Base-by-base conservation (phyloP, 1,140 invertebrate genomes). In the Ephestia elutella region DNA sequence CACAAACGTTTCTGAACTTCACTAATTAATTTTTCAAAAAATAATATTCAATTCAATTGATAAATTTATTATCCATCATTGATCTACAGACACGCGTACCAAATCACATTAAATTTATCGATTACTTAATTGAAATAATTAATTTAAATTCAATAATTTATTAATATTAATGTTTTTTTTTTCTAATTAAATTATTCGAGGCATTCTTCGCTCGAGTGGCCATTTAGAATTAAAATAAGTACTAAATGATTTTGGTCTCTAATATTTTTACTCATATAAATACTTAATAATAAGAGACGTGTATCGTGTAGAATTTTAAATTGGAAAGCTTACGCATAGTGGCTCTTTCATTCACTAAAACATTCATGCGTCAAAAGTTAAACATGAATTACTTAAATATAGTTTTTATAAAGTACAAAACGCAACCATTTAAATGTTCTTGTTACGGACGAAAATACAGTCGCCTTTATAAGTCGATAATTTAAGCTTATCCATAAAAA, bases 401-500 rank as follows among this genome's bases (percentile, higher is more conserved):
- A 11, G 2, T 35, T 35, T 11, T 35, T n/a, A n/a, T n/a, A 38
- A 38, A 44, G n/a, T 15, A 44, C 38, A 44, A 44, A 44, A 44
- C 13, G 38, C 38, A 44, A 44, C 38, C 13, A 15, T 15, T 15
- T 3, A 44, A 15, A 44, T 44, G 38, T 35, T 35, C 32, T 15
- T 44, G n/a, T 44, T 15, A 15, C 38, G 38, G 38, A 44, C 38
- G 38, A 15, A 15, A 15, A 15, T 15, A 15, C 38, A 44, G 38
- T 44, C 38, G 38, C 38, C 38, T 44, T 44, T 44, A 44, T n/a
- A 44, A 44, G 38, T 44, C 38, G 38, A 44, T 44, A 44, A 44
- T n/a, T 44, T 44, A 15, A 44, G 13, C 5, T 15, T 44, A 44
- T 15, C 10, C 13, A 17, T 44, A 44, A 15, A 44, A 44, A 44